phyloP scores from a whole-genome alignment of 2,888 invertebrate genomes.

The Neoscelio sp. region DNA sequence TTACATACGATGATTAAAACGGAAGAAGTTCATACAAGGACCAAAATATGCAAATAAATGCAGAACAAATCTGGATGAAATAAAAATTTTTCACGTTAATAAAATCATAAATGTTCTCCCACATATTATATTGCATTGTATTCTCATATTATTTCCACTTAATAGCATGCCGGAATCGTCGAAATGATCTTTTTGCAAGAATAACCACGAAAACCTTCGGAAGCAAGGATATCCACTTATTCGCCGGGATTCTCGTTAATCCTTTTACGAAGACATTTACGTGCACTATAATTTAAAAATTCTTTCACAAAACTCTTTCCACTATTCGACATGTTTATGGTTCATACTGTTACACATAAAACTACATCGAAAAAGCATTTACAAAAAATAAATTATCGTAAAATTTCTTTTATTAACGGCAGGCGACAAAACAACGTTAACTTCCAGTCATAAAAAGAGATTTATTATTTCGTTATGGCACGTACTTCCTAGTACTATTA shows the following conservation, averaged over 20 bases:
- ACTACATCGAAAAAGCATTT: no score
- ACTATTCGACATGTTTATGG: background rate
- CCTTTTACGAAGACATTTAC: slow-evolving; percentile 39
- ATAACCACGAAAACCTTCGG: slow-evolving; percentile 54
- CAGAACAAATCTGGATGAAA: no score
- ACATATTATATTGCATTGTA: slow-evolving; percentile 15
- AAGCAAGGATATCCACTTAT: slow-evolving; percentile 60
- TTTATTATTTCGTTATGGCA: no score
- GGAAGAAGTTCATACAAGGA: slow-evolving; percentile 8
- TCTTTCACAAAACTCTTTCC: slow-evolving; percentile 14
- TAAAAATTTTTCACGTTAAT: no score
- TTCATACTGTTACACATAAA: no score
- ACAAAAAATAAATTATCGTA: no score
- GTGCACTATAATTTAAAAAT: slow-evolving; percentile 6
- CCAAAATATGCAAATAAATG: slow-evolving; percentile 6
- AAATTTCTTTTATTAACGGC: no score
- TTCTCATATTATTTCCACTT: background rate
- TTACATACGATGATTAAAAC: slow-evolving; percentile 5
- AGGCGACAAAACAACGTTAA: no score
- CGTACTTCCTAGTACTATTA: background rate
- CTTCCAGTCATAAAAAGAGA: no score
- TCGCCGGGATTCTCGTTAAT: slow-evolving; percentile 30
- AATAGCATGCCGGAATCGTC: slow-evolving; percentile 3
- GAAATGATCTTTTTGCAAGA: slow-evolving; percentile 32
- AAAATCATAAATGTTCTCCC: no score